Evolutionary conservation across 2,797 vertebrate genomes (phyloP).

Genomic region (Enteromius viviparus): DNA sequence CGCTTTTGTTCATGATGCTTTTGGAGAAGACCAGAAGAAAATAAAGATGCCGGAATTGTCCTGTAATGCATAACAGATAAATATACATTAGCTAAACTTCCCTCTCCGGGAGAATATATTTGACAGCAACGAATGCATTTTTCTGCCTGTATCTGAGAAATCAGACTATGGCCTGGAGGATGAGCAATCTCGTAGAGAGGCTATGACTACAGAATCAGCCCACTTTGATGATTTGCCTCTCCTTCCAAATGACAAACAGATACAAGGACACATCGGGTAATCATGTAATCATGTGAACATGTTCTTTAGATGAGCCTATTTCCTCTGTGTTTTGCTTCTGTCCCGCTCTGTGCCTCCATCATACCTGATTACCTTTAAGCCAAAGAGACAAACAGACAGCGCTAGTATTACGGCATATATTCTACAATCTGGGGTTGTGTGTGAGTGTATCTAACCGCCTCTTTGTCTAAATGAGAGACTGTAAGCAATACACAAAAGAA

Average conservation of each 20-base stretch:
- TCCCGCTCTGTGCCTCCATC: constrained; percentile 36
- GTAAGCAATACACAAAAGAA: constrained; percentile 61
- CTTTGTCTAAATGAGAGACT: constrained; percentile 38
- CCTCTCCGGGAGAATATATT: background rate
- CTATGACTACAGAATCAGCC: constrained; percentile 63
- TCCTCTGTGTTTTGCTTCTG: constrained; percentile 66
- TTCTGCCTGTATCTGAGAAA: background rate
- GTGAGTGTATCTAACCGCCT: background rate
- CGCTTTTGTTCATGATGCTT: background rate
- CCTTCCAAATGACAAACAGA: constrained; percentile 61
- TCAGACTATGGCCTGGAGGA: constrained; percentile 34
- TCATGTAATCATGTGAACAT: constrained; percentile 70
- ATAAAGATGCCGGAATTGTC: background rate
- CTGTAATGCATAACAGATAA: background rate
- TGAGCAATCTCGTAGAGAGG: constrained; percentile 31
- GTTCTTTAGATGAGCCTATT: constrained; percentile 67
- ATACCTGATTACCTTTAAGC: constrained; percentile 49
- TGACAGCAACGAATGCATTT: background rate
- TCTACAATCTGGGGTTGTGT: constrained; percentile 36
- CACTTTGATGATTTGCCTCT: constrained; percentile 53
- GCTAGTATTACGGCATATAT: constrained; percentile 31
- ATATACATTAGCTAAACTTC: background rate
- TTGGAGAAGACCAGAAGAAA: background rate
- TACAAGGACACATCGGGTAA: constrained; percentile 60
- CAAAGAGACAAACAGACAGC: constrained; percentile 68